phyloP scores from a whole-genome alignment of 2,888 invertebrate genomes.

The Pachliopta kotzebuea region DNA sequence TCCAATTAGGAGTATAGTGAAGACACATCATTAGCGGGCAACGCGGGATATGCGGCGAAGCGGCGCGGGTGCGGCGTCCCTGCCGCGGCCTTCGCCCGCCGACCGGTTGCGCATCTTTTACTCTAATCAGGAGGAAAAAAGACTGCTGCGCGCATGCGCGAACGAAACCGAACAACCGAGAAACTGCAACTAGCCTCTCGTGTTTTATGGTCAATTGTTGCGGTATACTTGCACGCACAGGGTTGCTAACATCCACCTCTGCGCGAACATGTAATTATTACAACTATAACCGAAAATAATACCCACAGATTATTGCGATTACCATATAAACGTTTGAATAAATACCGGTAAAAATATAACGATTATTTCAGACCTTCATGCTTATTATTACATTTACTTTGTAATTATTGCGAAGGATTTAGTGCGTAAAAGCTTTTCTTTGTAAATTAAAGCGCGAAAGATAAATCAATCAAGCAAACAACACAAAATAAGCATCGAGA shows the following conservation, averaged over 20 bases:
- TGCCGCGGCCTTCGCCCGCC: slow-evolving; percentile 69
- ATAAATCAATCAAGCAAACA: slow-evolving; percentile 28
- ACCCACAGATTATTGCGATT: not conserved
- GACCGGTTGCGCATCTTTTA: slow-evolving; percentile 78
- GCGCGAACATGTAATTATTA: slow-evolving; percentile 6
- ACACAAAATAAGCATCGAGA: slow-evolving; percentile 30
- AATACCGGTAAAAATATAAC: not conserved
- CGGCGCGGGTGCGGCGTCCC: slow-evolving; percentile 41
- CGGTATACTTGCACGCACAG: slow-evolving; percentile 48
- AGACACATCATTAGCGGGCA: slow-evolving; percentile 69
- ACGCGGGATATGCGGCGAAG: slow-evolving; percentile 36
- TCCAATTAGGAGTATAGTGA: slow-evolving; percentile 74
- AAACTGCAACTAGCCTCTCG: slow-evolving; percentile 56
- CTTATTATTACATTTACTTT: not conserved
- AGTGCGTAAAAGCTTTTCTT: slow-evolving; percentile 17
- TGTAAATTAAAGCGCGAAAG: slow-evolving; percentile 20
- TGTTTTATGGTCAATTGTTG: slow-evolving; percentile 71
- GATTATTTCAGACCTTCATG: not conserved
- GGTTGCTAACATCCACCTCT: slow-evolving; percentile 5
- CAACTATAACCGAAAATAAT: not conserved
- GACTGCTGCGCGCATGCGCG: slow-evolving; percentile 58
- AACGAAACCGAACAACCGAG: slow-evolving; percentile 72
- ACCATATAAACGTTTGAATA: not conserved
- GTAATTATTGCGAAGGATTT: slow-evolving; percentile 4
- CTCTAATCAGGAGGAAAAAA: slow-evolving; percentile 73